These are phyloP conservation scores for Dioctria linearis DNA, from an alignment of 2,888 invertebrate genomes.

Conservation along the genomic window DNA sequence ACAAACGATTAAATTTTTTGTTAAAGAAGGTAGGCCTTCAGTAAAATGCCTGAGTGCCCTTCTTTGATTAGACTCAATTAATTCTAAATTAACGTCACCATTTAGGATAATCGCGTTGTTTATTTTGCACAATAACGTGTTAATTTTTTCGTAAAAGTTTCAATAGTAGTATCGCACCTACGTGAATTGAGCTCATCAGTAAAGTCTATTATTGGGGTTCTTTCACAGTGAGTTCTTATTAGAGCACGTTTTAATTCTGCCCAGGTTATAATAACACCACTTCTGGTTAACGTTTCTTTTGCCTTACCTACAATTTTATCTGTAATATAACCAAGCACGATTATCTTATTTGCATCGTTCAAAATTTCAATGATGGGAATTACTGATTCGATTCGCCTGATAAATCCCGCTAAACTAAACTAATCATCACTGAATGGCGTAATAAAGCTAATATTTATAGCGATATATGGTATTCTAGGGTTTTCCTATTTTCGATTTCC, in stretches of 20 bases:
- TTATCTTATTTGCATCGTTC: constrained; percentile 32
- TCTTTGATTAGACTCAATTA: constrained; percentile 42
- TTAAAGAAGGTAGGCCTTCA: constrained; percentile 36
- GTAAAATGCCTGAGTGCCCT: constrained; percentile 45
- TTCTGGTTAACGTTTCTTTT: constrained; percentile 32
- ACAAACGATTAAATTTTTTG: constrained; percentile 49
- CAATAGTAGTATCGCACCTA: constrained; percentile 48
- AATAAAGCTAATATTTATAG: constrained; percentile 45
- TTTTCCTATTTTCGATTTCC: too few relatives aligned
- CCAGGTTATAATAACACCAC: constrained; percentile 42
- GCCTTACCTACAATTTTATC: constrained; percentile 55
- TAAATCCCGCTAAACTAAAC: constrained; percentile 51
- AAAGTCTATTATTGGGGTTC: constrained; percentile 1
- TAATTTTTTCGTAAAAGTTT: constrained; percentile 11
- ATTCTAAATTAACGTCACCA: constrained; percentile 1
- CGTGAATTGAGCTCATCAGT: constrained; percentile 50
- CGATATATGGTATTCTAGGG: constrained; percentile 24
- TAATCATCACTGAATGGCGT: constrained; percentile 46
- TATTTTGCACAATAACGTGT: constrained; percentile 18
- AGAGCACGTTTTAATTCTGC: constrained; percentile 26
- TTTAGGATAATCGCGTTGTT: constrained; percentile 51
- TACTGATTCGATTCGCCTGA: constrained; percentile 52
- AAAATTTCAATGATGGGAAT: constrained; percentile 47
- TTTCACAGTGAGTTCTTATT: constrained; percentile 46
- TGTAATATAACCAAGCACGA: constrained; percentile 53